Evolutionary conservation across 2,888 invertebrate species (phyloP), one percentile per base, ranked within the genome.

Genomic region (Papilio elwesi): DNA sequence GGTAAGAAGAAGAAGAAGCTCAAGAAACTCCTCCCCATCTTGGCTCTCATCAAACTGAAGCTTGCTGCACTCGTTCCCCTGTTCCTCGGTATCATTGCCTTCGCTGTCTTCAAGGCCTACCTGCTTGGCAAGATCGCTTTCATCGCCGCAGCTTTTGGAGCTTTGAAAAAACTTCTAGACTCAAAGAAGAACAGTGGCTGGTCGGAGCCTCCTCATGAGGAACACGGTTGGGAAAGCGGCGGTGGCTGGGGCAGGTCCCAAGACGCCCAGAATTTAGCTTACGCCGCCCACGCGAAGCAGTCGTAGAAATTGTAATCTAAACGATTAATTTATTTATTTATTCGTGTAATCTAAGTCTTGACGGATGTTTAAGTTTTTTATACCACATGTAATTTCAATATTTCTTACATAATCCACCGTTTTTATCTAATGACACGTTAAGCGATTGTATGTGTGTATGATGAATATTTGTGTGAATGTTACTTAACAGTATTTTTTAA

Each of bases 61-160:
- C 95, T 93, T 9, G 96, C 96, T 62, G 96, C 96, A 13, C 94
- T 97, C 73, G 94, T 97, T 76, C 97, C 97, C 5, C 89, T 97
- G 77, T 96, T 96, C 82, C 95, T 97, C 62, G 97, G 92, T 62
- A 93, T 93, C 86, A 95, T 97, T 77, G 97, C 97, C 48, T 94
- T 97, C 75, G 94, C 97, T 47, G 96, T 97, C 67, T 96, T 97
- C 94, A 97, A 98, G 93, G 97, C 97, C 10, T 95, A 97, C 85
- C 92, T 97, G 73, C 95, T 97, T 77, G 97, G 97, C 80, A 98
- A 98, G 94, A 95, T 97, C 78, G 97, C 97, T 0, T 95, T 98
- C 79, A 94, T 97, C 79, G 95, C 97, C 76, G 96, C 97, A 65
- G 95, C 95, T 70, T 95, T 97, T 76, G 96, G 97, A 74, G 93